Evolutionary conservation across 2,113 vertebrate species (phyloP).

Genomic region (Dendrocopos noguchii): DNA sequence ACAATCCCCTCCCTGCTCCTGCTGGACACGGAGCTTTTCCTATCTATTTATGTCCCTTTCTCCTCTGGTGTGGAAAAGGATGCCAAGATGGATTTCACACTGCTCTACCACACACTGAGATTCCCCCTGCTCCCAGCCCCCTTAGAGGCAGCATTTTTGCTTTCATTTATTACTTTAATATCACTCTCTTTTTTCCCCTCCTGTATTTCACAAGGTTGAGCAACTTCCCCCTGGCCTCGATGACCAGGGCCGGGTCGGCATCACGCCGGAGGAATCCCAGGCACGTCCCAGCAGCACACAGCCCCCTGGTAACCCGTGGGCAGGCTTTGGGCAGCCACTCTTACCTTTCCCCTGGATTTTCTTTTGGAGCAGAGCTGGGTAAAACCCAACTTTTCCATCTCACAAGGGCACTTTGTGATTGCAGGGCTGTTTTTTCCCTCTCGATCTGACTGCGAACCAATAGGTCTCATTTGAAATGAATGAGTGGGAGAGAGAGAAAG

Average conservation of each 20-base stretch:
- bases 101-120: background rate
- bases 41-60: conserved; percentile 9
- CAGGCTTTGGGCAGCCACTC: conserved; percentile 1
- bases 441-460: background rate
- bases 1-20: no score
- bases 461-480: background rate
- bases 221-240: conserved; percentile 1
- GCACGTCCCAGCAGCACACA: conserved; percentile 17
- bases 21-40: background rate
- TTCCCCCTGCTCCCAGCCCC: conserved; percentile 3
- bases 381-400: background rate
- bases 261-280: conserved; percentile 43
- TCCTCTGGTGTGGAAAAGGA: background rate
- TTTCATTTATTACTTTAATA: conserved; percentile 50
- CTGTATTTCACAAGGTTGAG: conserved; percentile 30
- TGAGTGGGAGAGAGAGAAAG: conserved; percentile 35
- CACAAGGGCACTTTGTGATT: background rate
- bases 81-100: conserved; percentile 17
- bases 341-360: conserved; percentile 21
- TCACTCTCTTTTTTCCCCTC: background rate
- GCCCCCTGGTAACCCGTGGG: background rate
- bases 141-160: conserved; percentile 22
- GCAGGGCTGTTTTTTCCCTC: background rate
- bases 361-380: background rate
- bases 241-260: background rate